Evolutionary conservation across 2,797 vertebrate species (phyloP).

Genomic region (Peromyscus melanophrys): DNA sequence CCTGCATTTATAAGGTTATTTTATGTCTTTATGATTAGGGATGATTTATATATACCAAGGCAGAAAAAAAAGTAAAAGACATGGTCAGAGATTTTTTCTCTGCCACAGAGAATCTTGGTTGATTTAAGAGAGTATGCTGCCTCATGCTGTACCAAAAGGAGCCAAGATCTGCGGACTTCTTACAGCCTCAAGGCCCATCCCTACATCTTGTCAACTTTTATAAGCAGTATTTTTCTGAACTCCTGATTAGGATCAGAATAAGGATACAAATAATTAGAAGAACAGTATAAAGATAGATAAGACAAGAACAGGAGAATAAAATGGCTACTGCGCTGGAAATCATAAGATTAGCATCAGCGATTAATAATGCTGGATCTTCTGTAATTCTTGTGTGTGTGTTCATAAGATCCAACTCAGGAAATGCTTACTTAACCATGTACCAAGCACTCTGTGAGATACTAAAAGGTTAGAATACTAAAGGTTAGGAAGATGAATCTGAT

Average conservation of each 20-base stretch:
- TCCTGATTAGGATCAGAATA: conserved; percentile 76
- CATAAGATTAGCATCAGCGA: conserved; percentile 62
- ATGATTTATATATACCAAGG: conserved; percentile 64
- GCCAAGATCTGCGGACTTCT: conserved; percentile 58
- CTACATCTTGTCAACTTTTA: conserved; percentile 41
- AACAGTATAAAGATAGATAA: background rate
- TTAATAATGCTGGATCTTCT: conserved; percentile 49
- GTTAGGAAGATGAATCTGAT: conserved; percentile 17
- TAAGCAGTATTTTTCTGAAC: conserved; percentile 66
- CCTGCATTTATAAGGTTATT: conserved; percentile 74
- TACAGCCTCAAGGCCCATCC: conserved; percentile 15
- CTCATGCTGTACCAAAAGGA: conserved; percentile 67
- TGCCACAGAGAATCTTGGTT: conserved; percentile 62
- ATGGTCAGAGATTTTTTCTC: conserved; percentile 67
- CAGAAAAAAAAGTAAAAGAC: conserved; percentile 36
- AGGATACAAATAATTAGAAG: conserved; percentile 20
- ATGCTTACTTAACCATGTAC: background rate
- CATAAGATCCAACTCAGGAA: background rate
- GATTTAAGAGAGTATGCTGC: conserved; percentile 84
- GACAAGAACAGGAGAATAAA: background rate
- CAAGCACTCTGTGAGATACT: background rate
- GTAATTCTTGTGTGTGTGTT: background rate
- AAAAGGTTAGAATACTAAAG: background rate
- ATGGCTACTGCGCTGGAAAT: conserved; percentile 57
- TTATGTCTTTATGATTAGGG: conserved; percentile 61